A percentile compares a stretch with the other conserved stretches of the same genome.
Conservation (phyloP, 2,113 vertebrate genomes). For the Steatornis caripensis region DNA sequence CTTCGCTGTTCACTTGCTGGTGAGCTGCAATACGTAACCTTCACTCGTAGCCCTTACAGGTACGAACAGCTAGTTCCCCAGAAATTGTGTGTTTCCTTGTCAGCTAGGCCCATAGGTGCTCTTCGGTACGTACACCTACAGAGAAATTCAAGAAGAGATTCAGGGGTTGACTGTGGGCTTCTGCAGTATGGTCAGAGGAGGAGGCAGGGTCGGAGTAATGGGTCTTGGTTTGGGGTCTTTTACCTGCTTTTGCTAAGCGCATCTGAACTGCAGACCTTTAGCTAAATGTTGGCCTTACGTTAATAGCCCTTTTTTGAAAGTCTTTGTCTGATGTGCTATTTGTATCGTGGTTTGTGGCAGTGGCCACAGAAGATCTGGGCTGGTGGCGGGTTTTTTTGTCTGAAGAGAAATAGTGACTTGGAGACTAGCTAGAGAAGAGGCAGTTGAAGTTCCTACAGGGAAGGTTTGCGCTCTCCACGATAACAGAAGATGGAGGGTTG, state of each 20-base stretch:
- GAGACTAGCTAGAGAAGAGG: not conserved
- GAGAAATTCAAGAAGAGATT: not conserved
- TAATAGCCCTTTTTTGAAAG: not conserved
- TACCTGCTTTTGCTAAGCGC: not conserved
- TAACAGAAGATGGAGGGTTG: not conserved
- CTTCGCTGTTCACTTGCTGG: not conserved
- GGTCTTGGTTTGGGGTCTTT: not conserved
- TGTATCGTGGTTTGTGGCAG: not conserved
- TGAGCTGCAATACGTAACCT: not conserved
- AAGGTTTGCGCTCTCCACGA: not conserved
- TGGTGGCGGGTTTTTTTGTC: fast-evolving
- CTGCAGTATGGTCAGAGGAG: not conserved
- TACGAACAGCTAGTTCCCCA: not conserved
- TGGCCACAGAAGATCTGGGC: not conserved
- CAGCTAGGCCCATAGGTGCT: not conserved
- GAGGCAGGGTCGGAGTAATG: not conserved
- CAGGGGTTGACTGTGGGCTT: not conserved
- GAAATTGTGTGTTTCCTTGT: not conserved
- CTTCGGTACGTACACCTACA: not conserved
- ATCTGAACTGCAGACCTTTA: not conserved
- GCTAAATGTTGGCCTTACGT: not conserved
- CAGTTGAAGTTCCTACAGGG: not conserved
- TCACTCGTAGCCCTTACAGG: not conserved
- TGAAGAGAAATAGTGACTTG: not conserved
- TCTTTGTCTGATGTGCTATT: not conserved